Conservation (phyloP, 2,113 vertebrate species). For the Sigmodon hispidus region DNA sequence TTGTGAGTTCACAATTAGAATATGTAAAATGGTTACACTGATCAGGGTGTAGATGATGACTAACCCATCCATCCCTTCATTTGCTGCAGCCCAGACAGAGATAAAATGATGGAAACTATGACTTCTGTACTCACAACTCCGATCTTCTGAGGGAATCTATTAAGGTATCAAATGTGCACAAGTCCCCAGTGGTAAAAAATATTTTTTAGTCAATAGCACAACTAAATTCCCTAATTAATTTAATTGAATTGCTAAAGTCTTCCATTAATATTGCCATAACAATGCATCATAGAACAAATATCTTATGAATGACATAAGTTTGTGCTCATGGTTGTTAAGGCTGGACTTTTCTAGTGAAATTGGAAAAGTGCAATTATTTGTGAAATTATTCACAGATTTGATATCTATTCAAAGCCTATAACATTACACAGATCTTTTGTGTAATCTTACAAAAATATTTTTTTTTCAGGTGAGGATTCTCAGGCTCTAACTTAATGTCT, state of each 20-base stretch:
- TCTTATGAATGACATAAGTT: too few relatives aligned
- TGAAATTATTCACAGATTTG: too few relatives aligned
- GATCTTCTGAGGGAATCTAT: background rate
- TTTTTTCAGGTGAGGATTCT: background rate
- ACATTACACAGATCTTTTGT: background rate
- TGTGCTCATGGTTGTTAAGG: too few relatives aligned
- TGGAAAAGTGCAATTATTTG: too few relatives aligned
- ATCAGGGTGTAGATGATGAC: background rate
- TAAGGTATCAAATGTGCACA: background rate
- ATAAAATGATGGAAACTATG: background rate
- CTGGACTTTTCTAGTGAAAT: too few relatives aligned
- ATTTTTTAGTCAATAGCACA: background rate
- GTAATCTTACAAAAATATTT: background rate
- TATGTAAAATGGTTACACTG: background rate
- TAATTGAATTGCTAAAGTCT: background rate
- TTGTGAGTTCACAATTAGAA: background rate
- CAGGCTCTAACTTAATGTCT: background rate
- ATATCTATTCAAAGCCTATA: too few relatives aligned
- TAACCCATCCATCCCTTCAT: background rate
- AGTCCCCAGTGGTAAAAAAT: background rate
- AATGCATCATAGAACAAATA: background rate
- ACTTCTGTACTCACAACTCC: background rate
- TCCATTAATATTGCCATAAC: background rate
- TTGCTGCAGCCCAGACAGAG: background rate
- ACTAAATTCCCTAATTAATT: background rate